phyloP scores from a whole-genome alignment of 2,797 vertebrate species.

The Streptopelia turtur region DNA sequence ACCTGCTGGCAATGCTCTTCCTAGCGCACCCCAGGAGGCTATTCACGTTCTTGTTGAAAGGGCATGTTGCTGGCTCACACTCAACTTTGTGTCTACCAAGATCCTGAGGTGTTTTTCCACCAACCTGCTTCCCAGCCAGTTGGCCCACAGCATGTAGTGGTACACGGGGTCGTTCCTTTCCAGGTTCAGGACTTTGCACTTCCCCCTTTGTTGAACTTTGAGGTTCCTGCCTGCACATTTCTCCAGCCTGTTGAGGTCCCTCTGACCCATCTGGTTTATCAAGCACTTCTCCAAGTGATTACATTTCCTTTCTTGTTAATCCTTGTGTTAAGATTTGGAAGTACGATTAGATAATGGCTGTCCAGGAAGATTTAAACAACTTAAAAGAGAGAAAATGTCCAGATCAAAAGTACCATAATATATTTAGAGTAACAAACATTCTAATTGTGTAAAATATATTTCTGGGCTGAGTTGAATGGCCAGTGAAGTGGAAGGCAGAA shows the following conservation, averaged over 20 bases:
- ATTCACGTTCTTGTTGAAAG: background rate
- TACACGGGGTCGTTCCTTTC: background rate
- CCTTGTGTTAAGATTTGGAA: background rate
- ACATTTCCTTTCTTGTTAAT: background rate
- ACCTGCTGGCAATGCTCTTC: background rate
- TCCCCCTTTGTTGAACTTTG: background rate
- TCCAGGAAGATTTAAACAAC: background rate
- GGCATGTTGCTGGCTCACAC: rapidly evolving
- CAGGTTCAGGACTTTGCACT: background rate
- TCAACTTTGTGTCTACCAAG: background rate
- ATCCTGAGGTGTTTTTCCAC: background rate
- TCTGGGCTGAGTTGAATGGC: background rate
- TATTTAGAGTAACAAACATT: background rate
- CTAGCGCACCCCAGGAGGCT: background rate
- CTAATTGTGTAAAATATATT: background rate
- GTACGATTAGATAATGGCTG: background rate
- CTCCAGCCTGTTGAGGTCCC: background rate
- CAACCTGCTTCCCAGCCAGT: background rate
- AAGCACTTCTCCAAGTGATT: background rate
- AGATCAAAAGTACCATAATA: background rate
- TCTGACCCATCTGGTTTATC: background rate
- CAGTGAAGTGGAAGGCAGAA: background rate
- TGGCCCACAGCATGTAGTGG: background rate
- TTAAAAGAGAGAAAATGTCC: background rate
- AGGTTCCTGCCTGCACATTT: background rate